Evolutionary conservation across 2,797 vertebrate species (phyloP).

Genomic region (Urocyon cinereoargenteus): DNA sequence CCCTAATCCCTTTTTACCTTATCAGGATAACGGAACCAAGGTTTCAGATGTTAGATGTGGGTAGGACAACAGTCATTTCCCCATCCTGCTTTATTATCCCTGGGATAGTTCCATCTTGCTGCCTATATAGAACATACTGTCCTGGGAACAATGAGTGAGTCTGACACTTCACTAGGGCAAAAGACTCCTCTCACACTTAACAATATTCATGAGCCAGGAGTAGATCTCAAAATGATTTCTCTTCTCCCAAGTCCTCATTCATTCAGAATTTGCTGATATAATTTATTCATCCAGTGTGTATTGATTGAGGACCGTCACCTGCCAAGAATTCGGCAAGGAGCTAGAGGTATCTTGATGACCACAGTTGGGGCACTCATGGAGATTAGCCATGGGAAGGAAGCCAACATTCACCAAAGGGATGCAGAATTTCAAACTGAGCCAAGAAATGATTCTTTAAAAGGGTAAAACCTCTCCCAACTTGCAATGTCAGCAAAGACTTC

Average conservation of each 20-base stretch:
- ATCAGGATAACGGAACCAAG: background rate
- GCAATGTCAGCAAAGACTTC: background rate
- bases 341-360: background rate
- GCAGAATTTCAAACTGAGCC: background rate
- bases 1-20: background rate
- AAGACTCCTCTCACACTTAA: slow-evolving; percentile 14
- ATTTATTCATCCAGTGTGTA: background rate
- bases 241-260: slow-evolving; percentile 40
- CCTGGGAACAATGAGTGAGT: slow-evolving; percentile 21
- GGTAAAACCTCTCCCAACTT: slow-evolving; percentile 8
- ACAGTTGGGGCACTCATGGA: background rate
- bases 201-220: slow-evolving; percentile 21
- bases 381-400: background rate
- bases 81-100: slow-evolving; percentile 44
- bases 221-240: slow-evolving; percentile 22
- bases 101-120: background rate
- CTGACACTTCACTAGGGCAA: slow-evolving; percentile 59
- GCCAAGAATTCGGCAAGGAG: slow-evolving; percentile 48
- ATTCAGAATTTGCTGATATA: slow-evolving; percentile 13
- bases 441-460: background rate
- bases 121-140: slow-evolving; percentile 6
- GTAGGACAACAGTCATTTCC: background rate
- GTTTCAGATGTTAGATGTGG: background rate
- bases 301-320: background rate
- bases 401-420: background rate